phyloP scores from a whole-genome alignment of 2,888 invertebrate genomes.

The Eupithecia dodoneata region DNA sequence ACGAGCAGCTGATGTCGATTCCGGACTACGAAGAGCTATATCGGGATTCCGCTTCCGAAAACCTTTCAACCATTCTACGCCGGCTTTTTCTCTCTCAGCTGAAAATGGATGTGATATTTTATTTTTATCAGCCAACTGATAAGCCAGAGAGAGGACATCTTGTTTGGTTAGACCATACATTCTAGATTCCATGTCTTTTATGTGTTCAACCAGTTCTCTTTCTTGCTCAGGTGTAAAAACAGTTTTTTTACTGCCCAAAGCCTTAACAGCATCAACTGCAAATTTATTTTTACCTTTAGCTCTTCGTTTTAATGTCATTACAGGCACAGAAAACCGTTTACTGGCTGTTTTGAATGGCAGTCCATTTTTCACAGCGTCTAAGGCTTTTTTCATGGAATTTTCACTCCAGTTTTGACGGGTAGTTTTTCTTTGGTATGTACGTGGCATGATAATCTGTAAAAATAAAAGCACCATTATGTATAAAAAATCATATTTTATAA shows the following conservation, averaged over 20 bases:
- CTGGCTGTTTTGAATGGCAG: slow-evolving; percentile 17
- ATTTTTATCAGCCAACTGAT: slow-evolving; percentile 37
- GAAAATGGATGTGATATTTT: slow-evolving; percentile 25
- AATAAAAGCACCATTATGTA: slow-evolving; percentile 11
- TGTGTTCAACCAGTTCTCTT: slow-evolving; percentile 36
- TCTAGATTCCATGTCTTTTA: slow-evolving; percentile 41
- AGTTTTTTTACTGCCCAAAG: slow-evolving; percentile 37
- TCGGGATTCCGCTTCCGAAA: slow-evolving; percentile 43
- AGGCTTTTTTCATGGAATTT: slow-evolving; percentile 13
- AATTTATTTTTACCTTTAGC: slow-evolving; percentile 38
- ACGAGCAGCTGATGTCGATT: slow-evolving; percentile 22
- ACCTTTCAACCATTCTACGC: slow-evolving; percentile 41
- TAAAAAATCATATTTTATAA: slow-evolving; percentile 8
- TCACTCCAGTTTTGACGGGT: slow-evolving; percentile 11
- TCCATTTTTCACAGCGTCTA: slow-evolving; percentile 27
- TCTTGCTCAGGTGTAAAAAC: slow-evolving; percentile 45
- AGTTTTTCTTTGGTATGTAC: slow-evolving; percentile 13
- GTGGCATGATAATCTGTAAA: slow-evolving; percentile 15
- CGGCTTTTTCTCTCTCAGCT: slow-evolving; percentile 37
- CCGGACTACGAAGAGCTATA: slow-evolving; percentile 40
- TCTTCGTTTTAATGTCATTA: slow-evolving; percentile 40
- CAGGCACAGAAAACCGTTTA: slow-evolving; percentile 9
- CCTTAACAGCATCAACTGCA: slow-evolving; percentile 33
- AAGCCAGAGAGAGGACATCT: slow-evolving; percentile 28
- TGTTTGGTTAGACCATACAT: slow-evolving; percentile 40